phyloP scores from a whole-genome alignment of 2,113 vertebrate genomes.

The Ceuthmochares aereus region DNA sequence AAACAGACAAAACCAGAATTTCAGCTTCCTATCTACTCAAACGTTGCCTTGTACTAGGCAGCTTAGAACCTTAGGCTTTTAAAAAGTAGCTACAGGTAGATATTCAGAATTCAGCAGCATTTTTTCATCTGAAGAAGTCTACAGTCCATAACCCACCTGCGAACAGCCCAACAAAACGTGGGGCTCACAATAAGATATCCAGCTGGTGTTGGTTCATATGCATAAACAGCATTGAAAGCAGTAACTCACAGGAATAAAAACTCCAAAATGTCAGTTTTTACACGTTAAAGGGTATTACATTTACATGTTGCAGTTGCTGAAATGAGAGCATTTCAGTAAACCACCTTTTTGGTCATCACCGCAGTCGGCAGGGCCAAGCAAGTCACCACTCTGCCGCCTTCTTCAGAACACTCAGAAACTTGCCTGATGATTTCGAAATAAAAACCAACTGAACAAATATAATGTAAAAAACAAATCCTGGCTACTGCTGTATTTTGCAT shows the following conservation, averaged over 20 bases:
- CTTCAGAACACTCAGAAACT: background rate
- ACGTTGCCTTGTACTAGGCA: background rate
- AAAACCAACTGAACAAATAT: background rate
- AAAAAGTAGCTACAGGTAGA: background rate
- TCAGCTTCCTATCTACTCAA: background rate
- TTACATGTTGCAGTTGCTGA: background rate
- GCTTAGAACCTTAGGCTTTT: background rate
- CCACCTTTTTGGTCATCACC: background rate
- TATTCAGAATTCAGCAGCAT: background rate
- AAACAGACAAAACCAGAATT: background rate
- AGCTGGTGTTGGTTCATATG: rapidly evolving
- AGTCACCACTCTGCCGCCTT: background rate
- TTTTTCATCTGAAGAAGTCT: no score
- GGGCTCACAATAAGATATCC: background rate
- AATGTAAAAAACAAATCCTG: background rate
- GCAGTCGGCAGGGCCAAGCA: background rate
- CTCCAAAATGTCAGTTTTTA: background rate
- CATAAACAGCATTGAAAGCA: background rate
- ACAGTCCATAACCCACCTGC: background rate
- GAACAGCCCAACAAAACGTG: background rate
- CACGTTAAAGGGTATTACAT: background rate
- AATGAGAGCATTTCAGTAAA: background rate
- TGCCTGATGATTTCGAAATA: background rate
- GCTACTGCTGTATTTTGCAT: background rate
- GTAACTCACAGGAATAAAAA: background rate